These are phyloP conservation scores for Phylloscopus collybita DNA, from an alignment of 2,797 vertebrate species.

Conservation along the genomic window DNA sequence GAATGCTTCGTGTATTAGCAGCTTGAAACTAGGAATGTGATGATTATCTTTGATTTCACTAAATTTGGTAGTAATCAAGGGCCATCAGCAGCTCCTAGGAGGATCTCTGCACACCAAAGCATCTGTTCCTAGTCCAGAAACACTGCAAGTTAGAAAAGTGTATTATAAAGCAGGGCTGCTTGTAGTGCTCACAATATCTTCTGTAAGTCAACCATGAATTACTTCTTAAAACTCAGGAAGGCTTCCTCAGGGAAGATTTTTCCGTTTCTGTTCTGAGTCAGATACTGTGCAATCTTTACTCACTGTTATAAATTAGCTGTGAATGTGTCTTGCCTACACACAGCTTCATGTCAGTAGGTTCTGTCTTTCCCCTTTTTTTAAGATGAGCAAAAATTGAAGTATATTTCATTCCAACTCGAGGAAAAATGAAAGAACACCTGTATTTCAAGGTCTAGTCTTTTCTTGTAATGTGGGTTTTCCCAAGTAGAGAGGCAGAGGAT, in stretches of 20 bases:
- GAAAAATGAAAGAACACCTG: neutral
- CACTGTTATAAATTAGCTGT: constrained; percentile 23
- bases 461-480: neutral
- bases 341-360: neutral
- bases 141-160: neutral
- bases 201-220: neutral
- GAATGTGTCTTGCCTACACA: constrained; percentile 14
- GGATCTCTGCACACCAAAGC: neutral
- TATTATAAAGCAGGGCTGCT: neutral
- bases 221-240: constrained; percentile 33
- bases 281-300: constrained; percentile 28
- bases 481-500: neutral
- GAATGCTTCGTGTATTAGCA: neutral
- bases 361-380: neutral
- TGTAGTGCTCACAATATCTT: neutral
- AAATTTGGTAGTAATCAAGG: neutral
- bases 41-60: neutral
- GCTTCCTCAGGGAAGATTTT: constrained; percentile 46
- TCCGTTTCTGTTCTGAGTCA: constrained; percentile 20
- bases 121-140: neutral
- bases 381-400: neutral
- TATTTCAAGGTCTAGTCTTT: neutral
- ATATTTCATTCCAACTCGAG: neutral
- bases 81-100: neutral
- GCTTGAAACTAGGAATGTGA: neutral